These are phyloP conservation scores for Hippoglossus hippoglossus DNA, from an alignment of 2,797 vertebrate species.

Conservation along the genomic window DNA sequence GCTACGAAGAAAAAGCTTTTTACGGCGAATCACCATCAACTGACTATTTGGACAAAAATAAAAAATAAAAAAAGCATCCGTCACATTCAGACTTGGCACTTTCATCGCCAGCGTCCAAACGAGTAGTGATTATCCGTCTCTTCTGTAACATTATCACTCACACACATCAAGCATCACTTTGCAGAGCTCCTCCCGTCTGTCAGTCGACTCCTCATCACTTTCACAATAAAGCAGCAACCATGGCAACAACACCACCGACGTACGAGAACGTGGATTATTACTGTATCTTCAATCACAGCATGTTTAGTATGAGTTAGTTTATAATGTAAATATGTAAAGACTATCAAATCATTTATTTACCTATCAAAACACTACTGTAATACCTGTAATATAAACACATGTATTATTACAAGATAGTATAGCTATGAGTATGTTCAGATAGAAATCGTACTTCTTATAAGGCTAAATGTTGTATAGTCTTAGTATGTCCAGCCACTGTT, in stretches of 20 bases:
- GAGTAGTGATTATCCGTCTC: constrained; percentile 17
- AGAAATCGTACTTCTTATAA: constrained; percentile 67
- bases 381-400: constrained; percentile 68
- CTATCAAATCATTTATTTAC: constrained; percentile 58
- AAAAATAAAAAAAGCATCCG: constrained; percentile 30
- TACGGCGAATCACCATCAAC: constrained; percentile 31
- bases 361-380: constrained; percentile 68
- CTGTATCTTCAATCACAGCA: constrained; percentile 65
- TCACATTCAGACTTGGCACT: constrained; percentile 39
- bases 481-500: constrained; percentile 40
- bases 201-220: constrained; percentile 65
- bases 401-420: constrained; percentile 70
- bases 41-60: constrained; percentile 16
- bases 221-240: constrained; percentile 74
- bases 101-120: constrained; percentile 37
- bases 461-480: constrained; percentile 37
- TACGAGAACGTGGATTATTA: constrained; percentile 60
- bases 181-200: constrained; percentile 41
- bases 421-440: constrained; percentile 61
- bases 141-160: constrained; percentile 30
- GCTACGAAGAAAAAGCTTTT: constrained; percentile 46
- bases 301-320: constrained; percentile 68
- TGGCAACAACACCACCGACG: constrained; percentile 50
- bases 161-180: constrained; percentile 38
- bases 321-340: constrained; percentile 45